These are phyloP conservation scores for Allolobophora icterica DNA, from an alignment of 2,888 invertebrate genomes.

Conservation along the genomic window DNA sequence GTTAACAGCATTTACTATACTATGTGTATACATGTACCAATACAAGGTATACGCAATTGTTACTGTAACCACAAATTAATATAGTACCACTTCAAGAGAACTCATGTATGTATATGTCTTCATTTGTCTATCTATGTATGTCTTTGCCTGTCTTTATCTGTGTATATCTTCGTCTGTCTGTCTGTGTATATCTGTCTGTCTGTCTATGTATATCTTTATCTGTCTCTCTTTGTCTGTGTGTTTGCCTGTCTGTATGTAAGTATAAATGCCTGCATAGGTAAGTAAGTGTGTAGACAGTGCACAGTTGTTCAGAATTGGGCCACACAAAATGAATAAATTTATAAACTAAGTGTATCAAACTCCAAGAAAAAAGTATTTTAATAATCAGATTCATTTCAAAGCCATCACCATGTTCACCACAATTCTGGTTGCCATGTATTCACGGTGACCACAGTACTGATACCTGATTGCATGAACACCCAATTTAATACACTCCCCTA, in stretches of 20 bases:
- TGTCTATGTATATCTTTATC: background rate
- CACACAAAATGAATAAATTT: background rate
- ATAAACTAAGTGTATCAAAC: background rate
- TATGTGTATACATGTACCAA: too few species aligned
- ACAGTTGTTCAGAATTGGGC: background rate
- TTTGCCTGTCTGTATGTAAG: background rate
- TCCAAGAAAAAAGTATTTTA: background rate
- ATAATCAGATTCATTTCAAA: background rate
- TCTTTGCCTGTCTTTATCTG: background rate
- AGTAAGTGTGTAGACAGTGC: background rate
- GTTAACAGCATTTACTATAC: background rate
- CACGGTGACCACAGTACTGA: too few species aligned
- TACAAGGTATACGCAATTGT: background rate
- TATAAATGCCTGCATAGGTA: background rate
- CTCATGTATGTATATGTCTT: background rate
- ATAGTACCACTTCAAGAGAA: background rate
- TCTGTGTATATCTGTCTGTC: background rate
- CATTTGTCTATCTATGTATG: too few species aligned
- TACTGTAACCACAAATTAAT: background rate
- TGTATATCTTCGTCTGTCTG: background rate
- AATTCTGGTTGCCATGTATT: too few species aligned
- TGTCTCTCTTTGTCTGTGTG: background rate
- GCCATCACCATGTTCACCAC: background rate
- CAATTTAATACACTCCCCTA: too few species aligned
- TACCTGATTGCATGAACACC: too few species aligned